Percentiles rank a stretch among this genome's conserved stretches.
phyloP scores from a whole-genome alignment of 2,888 invertebrate genomes.

The Hyles lineata region DNA sequence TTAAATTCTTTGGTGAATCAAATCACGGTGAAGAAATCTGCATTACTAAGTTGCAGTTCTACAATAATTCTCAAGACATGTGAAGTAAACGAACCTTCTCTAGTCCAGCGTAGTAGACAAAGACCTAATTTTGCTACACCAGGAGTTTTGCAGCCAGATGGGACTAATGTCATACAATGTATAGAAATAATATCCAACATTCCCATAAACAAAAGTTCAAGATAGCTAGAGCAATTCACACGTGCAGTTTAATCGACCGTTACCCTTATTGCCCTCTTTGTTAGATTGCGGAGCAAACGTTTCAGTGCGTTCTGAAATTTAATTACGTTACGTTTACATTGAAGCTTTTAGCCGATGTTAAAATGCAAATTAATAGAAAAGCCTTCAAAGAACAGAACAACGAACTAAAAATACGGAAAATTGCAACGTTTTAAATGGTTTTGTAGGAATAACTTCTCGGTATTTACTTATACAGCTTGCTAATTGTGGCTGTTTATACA shows the following conservation, averaged over 20 bases:
- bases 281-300: slow-evolving; percentile 12
- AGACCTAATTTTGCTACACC: not conserved
- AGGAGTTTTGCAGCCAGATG: not conserved
- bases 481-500: not conserved
- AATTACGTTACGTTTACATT: slow-evolving; percentile 20
- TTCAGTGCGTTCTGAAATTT: slow-evolving; percentile 27
- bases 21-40: too few relatives aligned
- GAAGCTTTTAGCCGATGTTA: slow-evolving; percentile 25
- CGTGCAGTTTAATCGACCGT: slow-evolving; percentile 2
- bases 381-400: slow-evolving; percentile 6
- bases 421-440: not conserved
- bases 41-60: too few relatives aligned
- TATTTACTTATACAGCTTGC: not conserved
- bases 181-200: not conserved
- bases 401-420: not conserved
- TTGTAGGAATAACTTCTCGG: not conserved
- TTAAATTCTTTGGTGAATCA: too few relatives aligned
- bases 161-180: not conserved
- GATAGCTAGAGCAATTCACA: not conserved
- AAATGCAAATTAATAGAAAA: slow-evolving; percentile 28
- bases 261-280: not conserved
- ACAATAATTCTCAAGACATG: too few relatives aligned
- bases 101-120: too few relatives aligned
- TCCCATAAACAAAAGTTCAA: not conserved
- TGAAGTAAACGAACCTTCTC: too few relatives aligned